Base-by-base conservation (phyloP, 2,113 vertebrate species). In the Alectura lathami region DNA sequence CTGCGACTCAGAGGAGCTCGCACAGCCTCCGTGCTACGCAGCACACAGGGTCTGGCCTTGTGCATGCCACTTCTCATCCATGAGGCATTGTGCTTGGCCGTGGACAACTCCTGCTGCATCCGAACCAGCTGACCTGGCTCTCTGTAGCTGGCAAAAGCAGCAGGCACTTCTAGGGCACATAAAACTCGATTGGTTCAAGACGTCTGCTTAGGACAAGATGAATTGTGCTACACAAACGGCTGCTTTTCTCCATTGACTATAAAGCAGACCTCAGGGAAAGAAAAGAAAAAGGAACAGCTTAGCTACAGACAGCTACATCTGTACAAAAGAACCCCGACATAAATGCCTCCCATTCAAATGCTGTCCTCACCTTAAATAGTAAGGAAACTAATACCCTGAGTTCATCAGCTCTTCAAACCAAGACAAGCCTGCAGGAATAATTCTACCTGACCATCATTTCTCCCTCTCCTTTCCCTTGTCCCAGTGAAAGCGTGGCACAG, bases 1-100 rank as follows among this genome's bases (percentile, higher is more conserved):
- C 0, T 73, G 9, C 26, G 50, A 3, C 48, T 26, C 10, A 0
- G 0, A 76, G 47, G 45, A 91, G 48, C 3, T 82, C 18, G 9
- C 10, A 17, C 22, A 40, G 42, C 10, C 62, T 69, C 62, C 74
- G 21, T 84, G 15, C n/a, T 51, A 36, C 1, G 27, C 70, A 78
- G 23, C 9, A 88, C 17, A 32, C 68, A 34, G 53, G 23, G 27
- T 15, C 0, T 72, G 57, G 69, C 67, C 63, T 36, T 47, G 59
- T 1, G 0, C 29, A 53, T 13, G 21, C 7, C 63, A 38, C 5
- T 24, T 69, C 51, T 73, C 67, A 50, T 12, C 36, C 59, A n/a
- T 1, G 54, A 23, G 8, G 53, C 32, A 48, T 27, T 1, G 1
- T 0, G 2, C 32, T 23, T 66, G 84, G 79, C 50, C 80, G 40